phyloP scores from a whole-genome alignment of 2,797 vertebrate species.

The Cyprinella venusta region DNA sequence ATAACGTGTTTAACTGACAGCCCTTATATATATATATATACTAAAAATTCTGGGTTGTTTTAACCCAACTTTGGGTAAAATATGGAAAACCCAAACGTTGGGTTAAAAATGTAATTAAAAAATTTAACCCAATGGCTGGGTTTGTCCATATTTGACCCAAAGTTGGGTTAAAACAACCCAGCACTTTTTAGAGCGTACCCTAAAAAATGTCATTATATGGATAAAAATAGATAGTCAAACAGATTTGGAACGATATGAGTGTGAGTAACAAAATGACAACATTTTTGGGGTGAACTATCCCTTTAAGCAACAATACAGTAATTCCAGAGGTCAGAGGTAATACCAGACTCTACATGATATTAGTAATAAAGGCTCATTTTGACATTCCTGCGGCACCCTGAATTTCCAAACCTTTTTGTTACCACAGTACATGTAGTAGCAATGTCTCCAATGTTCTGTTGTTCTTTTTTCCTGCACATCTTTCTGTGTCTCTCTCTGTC shows the following conservation, averaged over 20 bases:
- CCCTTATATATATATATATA: no score
- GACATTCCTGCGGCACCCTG: not conserved
- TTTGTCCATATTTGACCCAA: no score
- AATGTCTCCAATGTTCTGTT: not conserved
- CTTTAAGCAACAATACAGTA: not conserved
- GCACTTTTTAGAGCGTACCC: no score
- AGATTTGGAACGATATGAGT: not conserved
- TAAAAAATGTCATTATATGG: not conserved
- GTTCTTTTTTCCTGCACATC: not conserved
- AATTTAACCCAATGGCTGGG: no score
- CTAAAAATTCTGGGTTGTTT: no score
- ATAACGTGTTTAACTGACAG: no score
- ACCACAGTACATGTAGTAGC: not conserved
- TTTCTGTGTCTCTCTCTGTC: not conserved
- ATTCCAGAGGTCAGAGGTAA: not conserved
- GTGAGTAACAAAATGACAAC: not conserved
- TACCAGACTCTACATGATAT: not conserved
- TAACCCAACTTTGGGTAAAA: no score
- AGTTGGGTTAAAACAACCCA: no score
- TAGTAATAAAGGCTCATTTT: not conserved
- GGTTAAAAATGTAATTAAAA: no score
- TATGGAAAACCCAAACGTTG: no score
- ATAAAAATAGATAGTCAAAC: no score
- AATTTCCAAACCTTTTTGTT: constrained; percentile 10
- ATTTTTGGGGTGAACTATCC: not conserved